Percentiles rank a stretch among this genome's conserved stretches.
These are phyloP conservation scores for Heptranchias perlo DNA, from an alignment of 2,113 vertebrate genomes.

Conservation along the genomic window DNA sequence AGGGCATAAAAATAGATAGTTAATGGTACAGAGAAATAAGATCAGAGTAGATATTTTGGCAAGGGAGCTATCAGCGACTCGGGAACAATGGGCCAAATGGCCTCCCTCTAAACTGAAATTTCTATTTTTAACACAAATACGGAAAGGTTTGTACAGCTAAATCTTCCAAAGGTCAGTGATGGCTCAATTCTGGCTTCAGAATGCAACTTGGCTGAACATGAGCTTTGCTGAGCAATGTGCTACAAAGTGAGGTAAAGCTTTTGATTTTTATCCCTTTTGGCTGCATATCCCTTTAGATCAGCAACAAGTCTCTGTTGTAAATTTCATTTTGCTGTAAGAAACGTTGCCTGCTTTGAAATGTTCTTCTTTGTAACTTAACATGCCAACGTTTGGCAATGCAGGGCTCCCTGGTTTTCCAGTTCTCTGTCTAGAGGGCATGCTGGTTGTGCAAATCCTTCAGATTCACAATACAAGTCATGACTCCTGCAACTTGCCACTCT, in stretches of 20 bases:
- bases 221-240: background rate
- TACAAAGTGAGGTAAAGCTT: background rate
- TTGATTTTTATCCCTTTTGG: conserved; percentile 1
- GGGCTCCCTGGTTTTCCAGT: background rate
- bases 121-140: background rate
- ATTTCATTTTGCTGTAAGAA: background rate
- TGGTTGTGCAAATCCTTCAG: background rate
- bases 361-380: background rate
- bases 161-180: background rate
- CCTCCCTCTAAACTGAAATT: background rate
- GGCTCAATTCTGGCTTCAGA: background rate
- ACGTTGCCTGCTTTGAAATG: background rate
- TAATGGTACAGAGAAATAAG: background rate
- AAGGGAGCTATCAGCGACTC: background rate
- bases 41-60: too few species aligned
- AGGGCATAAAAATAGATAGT: background rate
- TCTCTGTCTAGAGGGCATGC: background rate
- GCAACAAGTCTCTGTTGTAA: background rate
- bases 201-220: background rate
- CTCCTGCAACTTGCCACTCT: background rate
- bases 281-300: background rate
- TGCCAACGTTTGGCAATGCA: background rate
- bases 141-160: background rate
- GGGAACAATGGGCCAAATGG: background rate
- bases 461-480: background rate